Conservation (phyloP, 1,140 invertebrate genomes). For the Drosophila seguyi region DNA sequence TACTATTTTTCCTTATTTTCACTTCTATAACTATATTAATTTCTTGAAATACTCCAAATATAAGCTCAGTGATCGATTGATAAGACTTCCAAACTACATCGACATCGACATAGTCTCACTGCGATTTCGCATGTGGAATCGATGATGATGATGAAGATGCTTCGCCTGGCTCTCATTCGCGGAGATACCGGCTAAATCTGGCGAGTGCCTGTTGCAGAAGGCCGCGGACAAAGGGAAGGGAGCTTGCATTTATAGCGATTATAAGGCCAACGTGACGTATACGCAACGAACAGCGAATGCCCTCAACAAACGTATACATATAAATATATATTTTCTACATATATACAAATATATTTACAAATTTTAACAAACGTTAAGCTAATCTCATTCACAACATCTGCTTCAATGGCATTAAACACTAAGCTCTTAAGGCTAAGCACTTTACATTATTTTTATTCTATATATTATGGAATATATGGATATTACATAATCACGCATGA, state of each 20-base stretch:
- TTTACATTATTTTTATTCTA: not conserved
- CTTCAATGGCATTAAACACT: conserved; percentile 5
- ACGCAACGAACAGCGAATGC: conserved; percentile 23
- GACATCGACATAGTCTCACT: conserved; percentile 16
- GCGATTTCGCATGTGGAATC: conserved; percentile 37
- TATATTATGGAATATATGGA: not conserved
- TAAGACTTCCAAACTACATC: conserved; percentile 16
- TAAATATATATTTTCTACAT: too few species aligned
- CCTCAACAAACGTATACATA: conserved; percentile 8
- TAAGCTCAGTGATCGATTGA: conserved; percentile 7
- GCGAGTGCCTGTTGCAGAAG: conserved; percentile 70
- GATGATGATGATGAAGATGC: conserved; percentile 48
- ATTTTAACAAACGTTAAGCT: not conserved
- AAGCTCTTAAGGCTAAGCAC: not conserved
- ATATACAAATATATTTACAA: not conserved
- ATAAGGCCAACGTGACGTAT: conserved; percentile 16
- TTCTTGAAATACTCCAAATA: not conserved
- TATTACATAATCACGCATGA: not conserved
- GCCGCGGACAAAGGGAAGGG: conserved; percentile 12
- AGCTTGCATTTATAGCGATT: conserved; percentile 2
- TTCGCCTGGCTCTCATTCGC: conserved; percentile 9
- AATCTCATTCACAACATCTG: conserved; percentile 9
- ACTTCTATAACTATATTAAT: not conserved
- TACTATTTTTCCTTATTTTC: not conserved
- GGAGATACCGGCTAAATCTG: conserved; percentile 59